These are phyloP conservation scores for Leptogaster cylindrica DNA, from an alignment of 2,888 invertebrate genomes.

Conservation along the genomic window DNA sequence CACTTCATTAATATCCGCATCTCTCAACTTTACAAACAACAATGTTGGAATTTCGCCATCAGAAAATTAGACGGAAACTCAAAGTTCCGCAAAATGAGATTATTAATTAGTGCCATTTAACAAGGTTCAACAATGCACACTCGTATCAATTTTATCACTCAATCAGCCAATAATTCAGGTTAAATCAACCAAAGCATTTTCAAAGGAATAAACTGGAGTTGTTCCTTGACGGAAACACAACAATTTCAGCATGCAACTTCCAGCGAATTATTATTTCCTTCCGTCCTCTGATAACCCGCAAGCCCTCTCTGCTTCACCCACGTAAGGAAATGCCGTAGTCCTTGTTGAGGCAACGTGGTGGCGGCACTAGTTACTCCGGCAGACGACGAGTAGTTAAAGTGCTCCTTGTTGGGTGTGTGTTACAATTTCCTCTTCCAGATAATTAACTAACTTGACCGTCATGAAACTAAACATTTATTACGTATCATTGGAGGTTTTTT, in stretches of 20 bases:
- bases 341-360: neutral
- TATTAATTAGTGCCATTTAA: too few species aligned
- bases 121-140: too few species aligned
- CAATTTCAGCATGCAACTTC: constrained; percentile 42
- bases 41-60: too few species aligned
- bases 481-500: constrained; percentile 22
- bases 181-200: constrained; percentile 23
- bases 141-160: neutral
- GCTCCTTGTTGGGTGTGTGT: constrained; percentile 21
- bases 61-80: too few species aligned
- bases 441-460: constrained; percentile 32
- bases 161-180: constrained; percentile 16
- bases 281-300: constrained; percentile 36
- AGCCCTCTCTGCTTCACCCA: neutral
- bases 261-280: constrained; percentile 45
- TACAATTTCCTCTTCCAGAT: constrained; percentile 35
- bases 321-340: neutral
- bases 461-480: constrained; percentile 14
- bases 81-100: too few species aligned
- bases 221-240: constrained; percentile 39
- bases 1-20: too few species aligned
- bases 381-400: neutral
- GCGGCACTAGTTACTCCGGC: neutral
- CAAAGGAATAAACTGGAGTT: constrained; percentile 11
- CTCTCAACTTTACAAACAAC: too few species aligned